A percentile compares a stretch with the other conserved stretches of the same genome.
phyloP scores from a whole-genome alignment of 1,140 invertebrate genomes.

The Temnothorax nylanderi region DNA sequence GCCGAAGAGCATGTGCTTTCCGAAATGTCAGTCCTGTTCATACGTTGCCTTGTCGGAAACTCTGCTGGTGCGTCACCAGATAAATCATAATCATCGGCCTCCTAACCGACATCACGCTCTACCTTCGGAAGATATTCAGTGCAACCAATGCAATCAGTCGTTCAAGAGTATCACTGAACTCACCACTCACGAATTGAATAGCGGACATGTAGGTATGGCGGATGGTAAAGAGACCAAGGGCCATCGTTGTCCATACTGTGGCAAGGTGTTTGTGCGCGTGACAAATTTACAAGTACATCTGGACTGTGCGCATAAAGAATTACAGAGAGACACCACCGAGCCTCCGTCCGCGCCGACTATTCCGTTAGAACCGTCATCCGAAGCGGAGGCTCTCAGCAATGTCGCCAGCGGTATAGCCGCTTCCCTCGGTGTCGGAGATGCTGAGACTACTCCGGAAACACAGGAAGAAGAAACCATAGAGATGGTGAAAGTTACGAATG shows the following conservation, averaged over 20 bases:
- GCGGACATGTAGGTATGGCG: constrained; percentile 72
- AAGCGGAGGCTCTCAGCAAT: constrained; percentile 86
- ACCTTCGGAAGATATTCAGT: constrained; percentile 74
- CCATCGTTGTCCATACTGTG: constrained; percentile 81
- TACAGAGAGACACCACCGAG: constrained; percentile 54
- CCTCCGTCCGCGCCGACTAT: constrained; percentile 47
- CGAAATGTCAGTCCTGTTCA: constrained; percentile 91
- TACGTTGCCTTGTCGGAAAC: constrained; percentile 91
- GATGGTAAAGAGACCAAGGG: constrained; percentile 77
- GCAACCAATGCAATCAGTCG: constrained; percentile 76
- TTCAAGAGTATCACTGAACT: constrained; percentile 78
- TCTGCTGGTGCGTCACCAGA: constrained; percentile 89
- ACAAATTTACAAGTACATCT: constrained; percentile 81
- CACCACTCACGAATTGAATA: constrained; percentile 79
- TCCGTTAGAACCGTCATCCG: constrained; percentile 83
- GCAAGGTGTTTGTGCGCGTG: constrained; percentile 78
- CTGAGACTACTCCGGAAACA: constrained; percentile 72
- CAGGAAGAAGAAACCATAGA: constrained; percentile 34
- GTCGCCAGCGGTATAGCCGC: constrained; percentile 87
- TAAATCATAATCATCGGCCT: constrained; percentile 85
- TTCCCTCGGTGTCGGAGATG: constrained; percentile 87
- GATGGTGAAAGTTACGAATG: neutral
- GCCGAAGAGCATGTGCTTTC: constrained; percentile 90
- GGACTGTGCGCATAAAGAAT: constrained; percentile 80
- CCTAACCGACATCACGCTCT: constrained; percentile 62